A percentile compares a stretch with the other conserved stretches of the same genome.
phyloP scores from a whole-genome alignment of 2,888 invertebrate species.

The Spilosoma lubricipeda region DNA sequence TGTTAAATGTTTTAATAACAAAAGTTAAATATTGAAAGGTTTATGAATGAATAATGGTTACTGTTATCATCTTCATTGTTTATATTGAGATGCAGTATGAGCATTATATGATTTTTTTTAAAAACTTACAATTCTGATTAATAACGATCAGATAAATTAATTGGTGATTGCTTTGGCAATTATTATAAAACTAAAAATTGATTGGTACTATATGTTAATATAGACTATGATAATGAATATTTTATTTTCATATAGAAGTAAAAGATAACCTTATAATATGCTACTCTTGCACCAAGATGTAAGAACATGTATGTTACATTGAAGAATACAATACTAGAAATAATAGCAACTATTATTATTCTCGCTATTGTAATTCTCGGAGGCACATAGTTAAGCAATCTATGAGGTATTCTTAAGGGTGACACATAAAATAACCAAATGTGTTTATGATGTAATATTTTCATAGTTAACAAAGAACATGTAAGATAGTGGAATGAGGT shows the following conservation, averaged over 20 bases:
- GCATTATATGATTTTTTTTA: neutral
- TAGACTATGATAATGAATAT: conserved; percentile 2
- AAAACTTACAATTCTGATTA: neutral
- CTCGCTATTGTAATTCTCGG: neutral
- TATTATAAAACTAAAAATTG: neutral
- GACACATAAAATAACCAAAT: neutral
- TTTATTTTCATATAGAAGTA: conserved; percentile 7
- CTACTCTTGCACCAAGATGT: neutral
- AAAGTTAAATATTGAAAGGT: conserved; percentile 52
- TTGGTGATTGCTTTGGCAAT: neutral
- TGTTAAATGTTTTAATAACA: conserved; percentile 50
- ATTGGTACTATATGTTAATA: conserved; percentile 7
- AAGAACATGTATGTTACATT: conserved; percentile 5
- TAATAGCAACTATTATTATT: neutral
- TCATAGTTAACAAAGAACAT: neutral
- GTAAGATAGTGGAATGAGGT: neutral
- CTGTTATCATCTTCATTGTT: conserved; percentile 34
- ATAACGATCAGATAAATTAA: neutral
- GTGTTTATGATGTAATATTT: neutral
- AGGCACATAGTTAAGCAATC: neutral
- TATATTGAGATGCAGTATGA: conserved; percentile 28
- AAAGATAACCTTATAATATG: conserved; percentile 3
- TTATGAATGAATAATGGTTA: conserved; percentile 47
- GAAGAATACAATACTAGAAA: neutral
- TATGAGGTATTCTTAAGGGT: neutral